These are phyloP conservation scores for Psittacula derbiana DNA, from an alignment of 2,797 vertebrate species.

Conservation along the genomic window DNA sequence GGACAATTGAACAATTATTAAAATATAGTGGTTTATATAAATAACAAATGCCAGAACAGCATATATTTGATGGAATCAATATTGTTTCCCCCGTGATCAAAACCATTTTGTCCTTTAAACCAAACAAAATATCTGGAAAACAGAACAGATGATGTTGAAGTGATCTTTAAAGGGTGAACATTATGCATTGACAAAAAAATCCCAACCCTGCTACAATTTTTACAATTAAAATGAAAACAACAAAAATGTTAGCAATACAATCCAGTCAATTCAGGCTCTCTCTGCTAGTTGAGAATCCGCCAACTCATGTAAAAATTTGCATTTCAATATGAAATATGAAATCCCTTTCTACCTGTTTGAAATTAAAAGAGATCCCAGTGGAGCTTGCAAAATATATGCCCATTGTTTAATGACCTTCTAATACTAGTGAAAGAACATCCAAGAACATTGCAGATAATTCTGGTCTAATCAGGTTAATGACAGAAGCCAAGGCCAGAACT, in stretches of 20 bases:
- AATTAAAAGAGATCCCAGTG: slow-evolving; percentile 2
- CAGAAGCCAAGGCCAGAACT: slow-evolving; percentile 23
- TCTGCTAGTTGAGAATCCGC: background rate
- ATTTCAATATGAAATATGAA: slow-evolving; percentile 42
- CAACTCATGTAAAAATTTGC: slow-evolving; percentile 10
- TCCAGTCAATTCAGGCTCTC: background rate
- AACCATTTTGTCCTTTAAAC: background rate
- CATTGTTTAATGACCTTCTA: slow-evolving; percentile 59
- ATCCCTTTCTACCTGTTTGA: slow-evolving; percentile 40
- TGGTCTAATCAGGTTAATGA: slow-evolving; percentile 55
- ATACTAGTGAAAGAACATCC: slow-evolving; percentile 27
- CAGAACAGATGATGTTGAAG: background rate
- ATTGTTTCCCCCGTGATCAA: background rate
- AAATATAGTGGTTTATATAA: background rate
- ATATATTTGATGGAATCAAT: background rate
- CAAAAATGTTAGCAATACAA: background rate
- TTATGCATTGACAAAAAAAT: background rate
- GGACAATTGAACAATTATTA: background rate
- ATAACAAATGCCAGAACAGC: background rate
- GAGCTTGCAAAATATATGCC: background rate
- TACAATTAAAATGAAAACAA: background rate
- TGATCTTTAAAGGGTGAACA: background rate
- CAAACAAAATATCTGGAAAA: background rate
- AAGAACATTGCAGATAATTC: slow-evolving; percentile 44
- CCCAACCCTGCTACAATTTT: background rate